Base-by-base conservation (phyloP, 92 coral and sea anemone species). In the Umimayanthus kanabou region DNA sequence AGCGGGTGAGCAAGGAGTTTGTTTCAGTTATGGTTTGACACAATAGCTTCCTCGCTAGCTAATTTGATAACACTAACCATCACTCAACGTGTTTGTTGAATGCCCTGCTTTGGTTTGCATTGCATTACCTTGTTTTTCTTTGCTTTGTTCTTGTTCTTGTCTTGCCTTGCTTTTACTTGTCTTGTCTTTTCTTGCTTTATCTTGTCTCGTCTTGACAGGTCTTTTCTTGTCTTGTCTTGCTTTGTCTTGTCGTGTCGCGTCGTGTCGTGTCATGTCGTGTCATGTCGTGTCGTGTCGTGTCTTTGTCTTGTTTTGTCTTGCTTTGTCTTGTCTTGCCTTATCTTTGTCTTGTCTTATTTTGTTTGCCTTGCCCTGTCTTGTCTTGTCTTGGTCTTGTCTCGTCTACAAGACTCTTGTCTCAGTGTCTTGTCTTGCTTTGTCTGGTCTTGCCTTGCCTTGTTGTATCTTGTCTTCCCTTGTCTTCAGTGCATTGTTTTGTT, bases 1-100 rank as follows among this genome's bases (percentile, higher is more conserved):
- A 88, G 79, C 92, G 25, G 85, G 98, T 94, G 83, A 92, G 96
- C 49, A 50, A 2, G 8, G 49, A 9, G 30, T 25, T 47, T 40
- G 9, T 55, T 64, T 10, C 67, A 73, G 71, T 85, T 85, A 28
- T 28, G 39, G 1, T 55, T 55, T 33, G 37, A 33, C 9, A 39
- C 61, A 22, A 7, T 26, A 3, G 42, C 39, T 4, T 28, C 23
- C 69, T 61, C 9, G 22, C n/a, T 22, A 61, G 3, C 23, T 57
- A 1, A 57, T 3, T 22, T 61, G 67, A 2, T 16, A 2, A 16
- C 33, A 67, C 23, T 71, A 6, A 23, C n/a, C 69, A 61, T 18
- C 26, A 23, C 22, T 61, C 69, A 61, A 61, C 69, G 26, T 61
- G 69, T 61, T 61, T 61, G 15, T 23, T 61, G 26, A 18, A 18